A percentile compares a stretch with the other conserved stretches of the same genome.
Conservation (phyloP, 2,888 invertebrate genomes). For the Rhyacophila evoluta region DNA sequence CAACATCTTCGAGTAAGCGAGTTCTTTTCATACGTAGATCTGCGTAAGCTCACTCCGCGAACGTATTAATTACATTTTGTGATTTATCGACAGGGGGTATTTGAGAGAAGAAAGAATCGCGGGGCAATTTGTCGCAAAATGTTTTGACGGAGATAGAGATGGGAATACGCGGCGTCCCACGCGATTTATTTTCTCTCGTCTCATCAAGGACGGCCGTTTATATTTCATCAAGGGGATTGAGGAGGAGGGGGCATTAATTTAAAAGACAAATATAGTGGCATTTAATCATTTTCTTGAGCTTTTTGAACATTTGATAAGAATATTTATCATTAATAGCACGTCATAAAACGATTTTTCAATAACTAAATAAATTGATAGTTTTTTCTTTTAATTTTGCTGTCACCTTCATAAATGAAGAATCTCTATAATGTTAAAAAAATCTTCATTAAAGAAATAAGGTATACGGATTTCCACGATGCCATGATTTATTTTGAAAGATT, state of each 20-base stretch:
- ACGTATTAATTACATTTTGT: slow-evolving; percentile 17
- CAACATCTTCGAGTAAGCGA: not conserved
- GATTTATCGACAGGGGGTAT: slow-evolving; percentile 21
- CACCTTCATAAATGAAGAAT: too few relatives aligned
- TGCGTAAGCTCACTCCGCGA: not conserved
- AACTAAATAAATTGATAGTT: too few relatives aligned
- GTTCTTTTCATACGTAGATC: not conserved
- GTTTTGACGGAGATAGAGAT: slow-evolving; percentile 17
- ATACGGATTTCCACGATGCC: too few relatives aligned
- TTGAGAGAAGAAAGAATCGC: slow-evolving; percentile 8
- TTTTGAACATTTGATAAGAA: too few relatives aligned
- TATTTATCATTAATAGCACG: too few relatives aligned
- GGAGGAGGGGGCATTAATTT: not conserved
- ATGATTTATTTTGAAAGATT: too few relatives aligned
- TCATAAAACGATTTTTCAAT: too few relatives aligned
- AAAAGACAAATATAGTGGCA: too few relatives aligned
- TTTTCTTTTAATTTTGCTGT: too few relatives aligned
- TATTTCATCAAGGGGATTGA: not conserved
- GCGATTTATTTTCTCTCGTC: not conserved
- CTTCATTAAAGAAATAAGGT: too few relatives aligned
- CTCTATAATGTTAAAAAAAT: too few relatives aligned
- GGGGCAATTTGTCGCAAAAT: slow-evolving; percentile 3
- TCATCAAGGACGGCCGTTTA: not conserved
- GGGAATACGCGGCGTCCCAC: slow-evolving; percentile 1
- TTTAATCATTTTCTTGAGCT: too few relatives aligned